A percentile compares a stretch with the other conserved stretches of the same genome.
phyloP scores from a whole-genome alignment of 1,140 invertebrate species.

The Pseudachorutes palmiensis region DNA sequence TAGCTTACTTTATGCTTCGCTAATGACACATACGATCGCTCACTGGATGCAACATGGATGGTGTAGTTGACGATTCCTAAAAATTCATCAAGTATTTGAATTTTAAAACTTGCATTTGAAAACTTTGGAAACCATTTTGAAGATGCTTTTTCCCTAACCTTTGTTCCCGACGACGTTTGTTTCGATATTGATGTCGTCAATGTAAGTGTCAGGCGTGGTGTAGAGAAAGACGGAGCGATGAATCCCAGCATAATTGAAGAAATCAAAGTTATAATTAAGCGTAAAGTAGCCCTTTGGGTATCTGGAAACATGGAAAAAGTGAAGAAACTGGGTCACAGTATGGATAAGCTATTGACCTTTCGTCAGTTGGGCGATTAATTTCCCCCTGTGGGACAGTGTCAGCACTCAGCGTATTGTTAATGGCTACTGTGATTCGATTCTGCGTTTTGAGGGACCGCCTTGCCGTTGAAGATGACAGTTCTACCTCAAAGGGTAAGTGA shows the following conservation, averaged over 20 bases:
- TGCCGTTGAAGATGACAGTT: conserved; percentile 3
- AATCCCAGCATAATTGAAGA: conserved; percentile 62
- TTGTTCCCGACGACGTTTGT: too few species aligned
- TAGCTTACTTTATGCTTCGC: too few species aligned
- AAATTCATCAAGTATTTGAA: too few species aligned
- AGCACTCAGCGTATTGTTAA: conserved; percentile 55
- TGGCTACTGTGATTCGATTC: conserved; percentile 53
- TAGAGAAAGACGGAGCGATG: conserved; percentile 54
- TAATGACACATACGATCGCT: too few species aligned
- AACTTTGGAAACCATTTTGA: too few species aligned
- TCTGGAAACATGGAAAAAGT: conserved; percentile 16
- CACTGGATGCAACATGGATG: too few species aligned
- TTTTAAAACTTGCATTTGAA: too few species aligned
- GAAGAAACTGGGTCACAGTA: too few species aligned
- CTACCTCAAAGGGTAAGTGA: conserved; percentile 57
- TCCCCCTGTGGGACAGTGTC: conserved; percentile 46
- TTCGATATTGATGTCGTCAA: conserved; percentile 50
- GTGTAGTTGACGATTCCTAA: too few species aligned
- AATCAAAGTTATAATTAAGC: conserved; percentile 52
- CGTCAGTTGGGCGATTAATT: conserved; percentile 19
- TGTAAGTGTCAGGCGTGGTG: conserved; percentile 47
- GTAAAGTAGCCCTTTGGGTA: conserved; percentile 39
- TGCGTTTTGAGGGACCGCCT: conserved; percentile 23
- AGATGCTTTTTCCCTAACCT: too few species aligned
- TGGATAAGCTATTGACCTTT: conserved; percentile 18